Conservation (phyloP, 2,888 invertebrate species). For the Brachyptera putata region DNA sequence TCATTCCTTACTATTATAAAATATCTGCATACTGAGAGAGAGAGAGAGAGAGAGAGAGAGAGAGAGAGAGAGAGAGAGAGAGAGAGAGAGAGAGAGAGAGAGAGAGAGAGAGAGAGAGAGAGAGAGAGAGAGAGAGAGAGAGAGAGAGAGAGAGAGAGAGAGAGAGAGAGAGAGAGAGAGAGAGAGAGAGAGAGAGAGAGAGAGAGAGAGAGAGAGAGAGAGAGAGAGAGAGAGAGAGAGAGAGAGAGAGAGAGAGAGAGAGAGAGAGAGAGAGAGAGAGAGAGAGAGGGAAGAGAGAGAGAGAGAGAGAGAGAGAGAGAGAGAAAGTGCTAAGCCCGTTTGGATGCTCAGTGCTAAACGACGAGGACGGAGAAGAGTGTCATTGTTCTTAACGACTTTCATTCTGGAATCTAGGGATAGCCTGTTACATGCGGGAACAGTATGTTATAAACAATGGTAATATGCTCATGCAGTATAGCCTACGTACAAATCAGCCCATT, state of each 20-base stretch:
- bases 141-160: background rate
- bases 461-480: too few relatives aligned
- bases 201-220: conserved; percentile 11
- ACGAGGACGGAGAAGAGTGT: too few relatives aligned
- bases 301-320: conserved; percentile 3
- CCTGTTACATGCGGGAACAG: too few relatives aligned
- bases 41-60: background rate
- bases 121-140: background rate
- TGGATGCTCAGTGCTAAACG: too few relatives aligned
- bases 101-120: background rate
- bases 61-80: background rate
- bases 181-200: background rate
- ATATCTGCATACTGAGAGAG: background rate
- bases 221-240: background rate
- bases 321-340: too few relatives aligned
- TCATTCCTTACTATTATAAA: background rate
- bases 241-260: background rate
- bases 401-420: too few relatives aligned
- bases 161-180: too few relatives aligned
- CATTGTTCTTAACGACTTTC: too few relatives aligned
- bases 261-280: background rate
- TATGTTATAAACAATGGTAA: too few relatives aligned
- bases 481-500: too few relatives aligned
- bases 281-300: conserved; percentile 1
- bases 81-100: conserved; percentile 9